These are phyloP conservation scores for Stictonetta naevosa DNA, from an alignment of 2,113 vertebrate species.

Conservation along the genomic window DNA sequence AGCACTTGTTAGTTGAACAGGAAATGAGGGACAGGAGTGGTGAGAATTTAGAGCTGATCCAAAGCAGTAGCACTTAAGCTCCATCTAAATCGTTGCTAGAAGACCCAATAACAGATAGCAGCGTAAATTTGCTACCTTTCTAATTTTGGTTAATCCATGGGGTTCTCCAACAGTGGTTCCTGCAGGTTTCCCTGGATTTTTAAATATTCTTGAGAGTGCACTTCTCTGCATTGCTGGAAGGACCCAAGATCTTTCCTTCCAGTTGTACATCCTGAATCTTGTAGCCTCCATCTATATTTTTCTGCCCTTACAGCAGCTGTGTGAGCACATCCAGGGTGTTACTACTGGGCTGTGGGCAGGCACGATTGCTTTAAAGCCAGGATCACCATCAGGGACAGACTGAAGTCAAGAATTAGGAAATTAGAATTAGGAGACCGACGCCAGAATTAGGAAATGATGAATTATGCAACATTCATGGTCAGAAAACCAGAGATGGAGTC, in stretches of 20 bases:
- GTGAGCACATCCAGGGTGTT: not conserved
- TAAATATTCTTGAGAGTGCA: rapidly evolving
- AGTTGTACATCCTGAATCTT: not conserved
- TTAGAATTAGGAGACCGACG: no score
- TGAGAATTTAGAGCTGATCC: not conserved
- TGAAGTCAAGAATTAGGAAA: not conserved
- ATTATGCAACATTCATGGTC: not conserved
- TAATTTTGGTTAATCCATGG: not conserved
- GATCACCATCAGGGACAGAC: not conserved
- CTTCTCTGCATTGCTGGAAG: not conserved
- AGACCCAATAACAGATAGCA: not conserved
- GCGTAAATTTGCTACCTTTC: not conserved
- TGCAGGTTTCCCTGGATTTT: not conserved
- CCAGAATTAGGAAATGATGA: not conserved
- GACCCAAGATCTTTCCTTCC: not conserved
- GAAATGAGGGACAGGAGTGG: not conserved
- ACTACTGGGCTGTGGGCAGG: not conserved
- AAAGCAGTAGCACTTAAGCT: not conserved
- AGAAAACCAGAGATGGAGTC: not conserved
- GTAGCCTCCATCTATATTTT: not conserved
- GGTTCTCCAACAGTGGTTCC: not conserved
- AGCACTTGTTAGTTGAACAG: not conserved
- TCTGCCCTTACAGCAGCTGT: not conserved
- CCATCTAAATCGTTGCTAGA: not conserved
- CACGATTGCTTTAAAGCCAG: not conserved